These are phyloP conservation scores for Bergia puertoricense DNA, from an alignment of 92 coral and sea anemone species.

Conservation along the genomic window DNA sequence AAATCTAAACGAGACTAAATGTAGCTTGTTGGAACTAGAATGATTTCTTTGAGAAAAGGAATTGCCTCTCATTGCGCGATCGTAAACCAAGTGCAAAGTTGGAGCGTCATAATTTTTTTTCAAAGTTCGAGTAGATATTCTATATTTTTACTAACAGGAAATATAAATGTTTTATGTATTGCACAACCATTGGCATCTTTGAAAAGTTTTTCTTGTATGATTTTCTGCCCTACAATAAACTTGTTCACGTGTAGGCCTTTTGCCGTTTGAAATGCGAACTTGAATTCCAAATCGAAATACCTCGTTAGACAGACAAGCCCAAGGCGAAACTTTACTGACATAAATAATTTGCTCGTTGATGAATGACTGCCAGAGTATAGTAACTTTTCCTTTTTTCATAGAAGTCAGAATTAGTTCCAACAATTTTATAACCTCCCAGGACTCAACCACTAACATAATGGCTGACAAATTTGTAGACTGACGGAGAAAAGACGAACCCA, in stretches of 20 bases:
- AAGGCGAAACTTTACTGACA: too few relatives aligned
- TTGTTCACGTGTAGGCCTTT: too few relatives aligned
- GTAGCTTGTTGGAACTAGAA: slow-evolving; percentile 1
- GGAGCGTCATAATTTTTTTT: too few relatives aligned
- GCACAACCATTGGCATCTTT: too few relatives aligned
- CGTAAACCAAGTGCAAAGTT: too few relatives aligned
- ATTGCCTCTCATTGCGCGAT: not conserved
- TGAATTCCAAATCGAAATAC: too few relatives aligned
- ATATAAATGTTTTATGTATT: too few relatives aligned
- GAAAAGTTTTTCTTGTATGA: not conserved
- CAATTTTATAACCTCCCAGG: not conserved
- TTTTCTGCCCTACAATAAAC: too few relatives aligned
- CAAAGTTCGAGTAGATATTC: too few relatives aligned
- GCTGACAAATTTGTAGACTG: slow-evolving; percentile 27
- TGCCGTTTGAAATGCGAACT: too few relatives aligned
- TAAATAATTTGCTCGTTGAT: not conserved
- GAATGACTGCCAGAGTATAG: not conserved
- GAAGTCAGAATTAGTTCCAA: slow-evolving; percentile 14
- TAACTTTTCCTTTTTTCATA: not conserved
- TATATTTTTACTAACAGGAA: too few relatives aligned
- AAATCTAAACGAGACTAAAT: not conserved
- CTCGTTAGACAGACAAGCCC: too few relatives aligned
- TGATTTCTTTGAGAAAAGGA: not conserved
- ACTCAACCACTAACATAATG: not conserved
- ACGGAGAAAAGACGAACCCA: slow-evolving; percentile 19